These are phyloP conservation scores for Hermatobates lingyangjiaoensis DNA, from an alignment of 1,140 invertebrate species.

Conservation along the genomic window DNA sequence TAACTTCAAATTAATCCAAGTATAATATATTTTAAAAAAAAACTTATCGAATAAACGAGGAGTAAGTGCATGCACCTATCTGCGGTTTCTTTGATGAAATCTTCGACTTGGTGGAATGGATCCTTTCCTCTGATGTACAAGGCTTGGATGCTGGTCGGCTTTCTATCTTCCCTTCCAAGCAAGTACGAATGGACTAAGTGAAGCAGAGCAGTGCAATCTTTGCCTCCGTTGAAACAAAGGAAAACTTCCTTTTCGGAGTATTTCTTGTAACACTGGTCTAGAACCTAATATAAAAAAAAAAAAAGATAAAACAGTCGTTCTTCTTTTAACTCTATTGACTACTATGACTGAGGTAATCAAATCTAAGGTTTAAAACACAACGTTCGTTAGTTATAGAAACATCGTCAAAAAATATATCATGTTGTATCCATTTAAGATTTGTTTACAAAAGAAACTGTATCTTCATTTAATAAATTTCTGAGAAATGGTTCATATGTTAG, in stretches of 20 bases:
- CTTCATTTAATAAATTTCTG: too few relatives aligned
- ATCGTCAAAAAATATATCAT: too few relatives aligned
- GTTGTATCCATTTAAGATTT: too few relatives aligned
- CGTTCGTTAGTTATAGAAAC: too few relatives aligned
- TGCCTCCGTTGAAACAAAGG: conserved; percentile 90
- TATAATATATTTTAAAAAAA: neutral
- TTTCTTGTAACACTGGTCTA: conserved; percentile 24
- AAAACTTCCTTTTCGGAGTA: conserved; percentile 55
- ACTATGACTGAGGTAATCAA: too few relatives aligned
- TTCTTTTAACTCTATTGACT: too few relatives aligned
- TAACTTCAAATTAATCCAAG: neutral
- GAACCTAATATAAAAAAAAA: too few relatives aligned
- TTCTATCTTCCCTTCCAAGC: conserved; percentile 21
- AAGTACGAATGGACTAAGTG: conserved; percentile 51
- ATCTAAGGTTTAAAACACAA: too few relatives aligned
- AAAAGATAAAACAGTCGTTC: too few relatives aligned
- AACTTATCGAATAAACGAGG: neutral
- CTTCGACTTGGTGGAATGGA: conserved; percentile 69
- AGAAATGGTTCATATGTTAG: too few relatives aligned
- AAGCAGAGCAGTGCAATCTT: conserved; percentile 84
- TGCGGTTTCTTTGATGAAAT: conserved; percentile 51
- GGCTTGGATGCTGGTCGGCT: conserved; percentile 30
- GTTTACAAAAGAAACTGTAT: too few relatives aligned
- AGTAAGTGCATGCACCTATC: conserved; percentile 25
- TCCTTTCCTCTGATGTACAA: conserved; percentile 55